Evolutionary conservation across 2,113 vertebrate species (phyloP).

Genomic region (Hypanus sabinus): DNA sequence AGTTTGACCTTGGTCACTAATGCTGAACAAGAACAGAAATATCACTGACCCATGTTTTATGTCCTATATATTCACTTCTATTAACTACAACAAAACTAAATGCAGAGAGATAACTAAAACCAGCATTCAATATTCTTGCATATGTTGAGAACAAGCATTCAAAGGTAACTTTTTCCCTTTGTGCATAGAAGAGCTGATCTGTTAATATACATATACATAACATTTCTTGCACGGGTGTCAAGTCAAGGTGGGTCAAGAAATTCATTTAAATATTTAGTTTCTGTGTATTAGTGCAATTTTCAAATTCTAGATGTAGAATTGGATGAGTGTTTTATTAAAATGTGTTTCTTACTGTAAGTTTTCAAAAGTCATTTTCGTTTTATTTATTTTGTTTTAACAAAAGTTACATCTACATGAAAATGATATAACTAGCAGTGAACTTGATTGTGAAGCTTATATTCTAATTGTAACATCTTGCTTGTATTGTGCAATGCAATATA

Average conservation of each 20-base stretch:
- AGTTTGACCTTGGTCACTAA: no score
- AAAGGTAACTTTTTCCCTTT: no score
- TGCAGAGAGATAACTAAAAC: no score
- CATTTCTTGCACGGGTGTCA: background rate
- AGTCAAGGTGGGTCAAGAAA: background rate
- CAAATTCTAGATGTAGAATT: background rate
- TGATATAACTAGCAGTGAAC: background rate
- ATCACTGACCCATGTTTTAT: no score
- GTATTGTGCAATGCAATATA: background rate
- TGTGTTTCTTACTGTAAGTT: background rate
- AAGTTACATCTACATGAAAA: background rate
- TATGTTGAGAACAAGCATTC: no score
- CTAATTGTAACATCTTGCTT: background rate
- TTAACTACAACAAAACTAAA: no score
- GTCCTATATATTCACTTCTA: no score
- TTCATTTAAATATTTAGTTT: background rate
- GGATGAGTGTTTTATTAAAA: background rate
- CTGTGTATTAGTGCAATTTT: background rate
- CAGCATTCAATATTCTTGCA: no score
- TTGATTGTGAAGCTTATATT: background rate
- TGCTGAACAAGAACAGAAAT: no score
- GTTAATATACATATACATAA: no score
- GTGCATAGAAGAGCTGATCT: no score
- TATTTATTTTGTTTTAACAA: background rate
- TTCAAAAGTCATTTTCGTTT: background rate